These are phyloP conservation scores for Aphaenogaster rudis DNA, from an alignment of 1,140 invertebrate species.

Conservation along the genomic window DNA sequence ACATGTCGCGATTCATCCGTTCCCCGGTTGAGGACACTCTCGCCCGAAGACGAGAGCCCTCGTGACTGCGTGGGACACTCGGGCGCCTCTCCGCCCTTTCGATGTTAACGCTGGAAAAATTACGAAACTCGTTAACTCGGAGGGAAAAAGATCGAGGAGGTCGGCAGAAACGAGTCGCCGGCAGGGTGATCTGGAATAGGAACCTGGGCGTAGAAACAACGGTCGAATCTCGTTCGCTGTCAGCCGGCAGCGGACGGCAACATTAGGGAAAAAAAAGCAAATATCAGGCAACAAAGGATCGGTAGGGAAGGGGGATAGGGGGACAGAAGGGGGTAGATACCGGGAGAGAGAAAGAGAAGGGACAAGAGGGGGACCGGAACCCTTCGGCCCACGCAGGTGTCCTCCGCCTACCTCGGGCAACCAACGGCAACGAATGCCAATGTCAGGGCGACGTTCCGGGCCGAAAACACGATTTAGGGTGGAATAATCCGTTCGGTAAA, in stretches of 20 bases:
- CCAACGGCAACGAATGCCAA: constrained; percentile 73
- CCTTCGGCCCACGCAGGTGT: constrained; percentile 76
- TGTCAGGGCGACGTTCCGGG: constrained; percentile 69
- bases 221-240: constrained; percentile 52
- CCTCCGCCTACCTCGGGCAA: constrained; percentile 60
- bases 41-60: constrained; percentile 14
- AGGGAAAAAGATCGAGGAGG: constrained; percentile 42
- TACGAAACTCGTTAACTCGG: constrained; percentile 72
- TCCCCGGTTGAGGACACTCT: constrained; percentile 10
- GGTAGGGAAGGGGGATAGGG: background rate
- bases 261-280: constrained; percentile 74
- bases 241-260: constrained; percentile 44
- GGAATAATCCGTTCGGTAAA: constrained; percentile 77
- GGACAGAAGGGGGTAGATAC: background rate
- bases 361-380: constrained; percentile 48
- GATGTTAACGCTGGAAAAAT: constrained; percentile 71
- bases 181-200: constrained; percentile 60
- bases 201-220: constrained; percentile 58
- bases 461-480: constrained; percentile 78
- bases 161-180: constrained; percentile 42
- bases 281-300: constrained; percentile 70
- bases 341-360: background rate
- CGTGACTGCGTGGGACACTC: constrained; percentile 40
- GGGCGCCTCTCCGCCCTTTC: constrained; percentile 39
- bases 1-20: constrained; percentile 24